Conservation (phyloP, 92 coral and sea anemone genomes). For the Actinostola sp. region DNA sequence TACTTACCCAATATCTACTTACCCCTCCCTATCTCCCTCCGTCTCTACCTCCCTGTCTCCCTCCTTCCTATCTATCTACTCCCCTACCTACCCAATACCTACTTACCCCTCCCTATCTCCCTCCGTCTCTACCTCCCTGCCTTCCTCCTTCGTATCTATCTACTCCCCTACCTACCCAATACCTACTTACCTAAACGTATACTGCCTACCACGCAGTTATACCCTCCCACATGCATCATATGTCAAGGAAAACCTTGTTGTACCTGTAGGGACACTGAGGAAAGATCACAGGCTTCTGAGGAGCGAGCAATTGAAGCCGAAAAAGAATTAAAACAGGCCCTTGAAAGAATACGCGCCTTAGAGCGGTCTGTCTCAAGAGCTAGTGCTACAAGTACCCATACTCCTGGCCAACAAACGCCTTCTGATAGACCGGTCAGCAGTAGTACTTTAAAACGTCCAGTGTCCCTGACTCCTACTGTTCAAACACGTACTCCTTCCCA, state of each 20-base stretch:
- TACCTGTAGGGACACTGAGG: constrained; percentile 85
- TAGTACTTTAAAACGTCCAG: constrained; percentile 59
- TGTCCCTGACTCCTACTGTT: constrained; percentile 63
- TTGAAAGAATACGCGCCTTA: constrained; percentile 94
- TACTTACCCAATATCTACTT: no score
- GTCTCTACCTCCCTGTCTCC: no score
- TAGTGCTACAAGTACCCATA: constrained; percentile 55
- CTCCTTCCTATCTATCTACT: no score
- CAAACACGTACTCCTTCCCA: constrained; percentile 76
- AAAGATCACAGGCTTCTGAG: constrained; percentile 88
- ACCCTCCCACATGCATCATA: no score
- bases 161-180: no score
- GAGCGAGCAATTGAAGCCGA: constrained; percentile 93
- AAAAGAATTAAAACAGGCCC: constrained; percentile 89
- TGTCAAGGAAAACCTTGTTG: not conserved
- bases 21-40: no score
- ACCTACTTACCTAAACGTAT: no score
- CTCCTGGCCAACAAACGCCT: constrained; percentile 65
- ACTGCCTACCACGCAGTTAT: no score
- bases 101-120: no score
- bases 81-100: no score
- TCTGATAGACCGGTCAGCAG: constrained; percentile 80
- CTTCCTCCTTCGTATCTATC: no score
- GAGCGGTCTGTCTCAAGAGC: constrained; percentile 96
- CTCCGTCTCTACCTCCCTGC: no score